Evolutionary conservation across 1,140 invertebrate genomes (phyloP), one percentile per base, ranked within the genome.

Genomic region (Caenorhabditis latens): DNA sequence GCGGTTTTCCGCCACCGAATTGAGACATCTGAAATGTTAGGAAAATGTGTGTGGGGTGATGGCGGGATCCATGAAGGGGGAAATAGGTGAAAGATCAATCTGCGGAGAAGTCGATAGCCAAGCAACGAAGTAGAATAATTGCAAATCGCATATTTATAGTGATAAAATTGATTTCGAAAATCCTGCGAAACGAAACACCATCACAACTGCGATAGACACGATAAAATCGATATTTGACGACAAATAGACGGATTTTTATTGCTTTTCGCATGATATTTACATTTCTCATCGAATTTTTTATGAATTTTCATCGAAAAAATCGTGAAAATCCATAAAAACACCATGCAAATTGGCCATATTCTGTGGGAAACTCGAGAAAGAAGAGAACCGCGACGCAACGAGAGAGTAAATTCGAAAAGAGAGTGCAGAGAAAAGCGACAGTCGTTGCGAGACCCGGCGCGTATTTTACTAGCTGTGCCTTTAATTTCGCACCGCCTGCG

Each of bases 1-100:
- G 55, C 58, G 83, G 83, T 61, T 48, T 84, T n/a, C 83, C 83
- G 58, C 84, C 84, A 13, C 84, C 58, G 84, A 53, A 67, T 85
- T 65, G 84, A 55, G 84, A 85, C 84, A 71, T 85, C 71, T 79
- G 71, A 46, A 79, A 79, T 19, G 71, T 43, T 50, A 42, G 43
- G 71, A 79, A 79, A 79, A 63, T 63, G 46, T 16, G 16, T 16
- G n/a, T 21, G 46, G 13, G 40, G 19, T 79, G n/a, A n/a, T 19
- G 8, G 11, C 6, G 19, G 55, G 19, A 58, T 58, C 55, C 55
- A 58, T 4, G 16, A 0, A n/a, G n/a, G 57, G n/a, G 7, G 57
- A 58, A 58, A 58, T n/a, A n/a, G n/a, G n/a, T n/a, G n/a, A n/a
- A n/a, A n/a, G n/a, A n/a, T n/a, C n/a, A n/a, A n/a, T n/a, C n/a